phyloP scores from a whole-genome alignment of 2,888 invertebrate genomes.

The Eupithecia inturbata region DNA sequence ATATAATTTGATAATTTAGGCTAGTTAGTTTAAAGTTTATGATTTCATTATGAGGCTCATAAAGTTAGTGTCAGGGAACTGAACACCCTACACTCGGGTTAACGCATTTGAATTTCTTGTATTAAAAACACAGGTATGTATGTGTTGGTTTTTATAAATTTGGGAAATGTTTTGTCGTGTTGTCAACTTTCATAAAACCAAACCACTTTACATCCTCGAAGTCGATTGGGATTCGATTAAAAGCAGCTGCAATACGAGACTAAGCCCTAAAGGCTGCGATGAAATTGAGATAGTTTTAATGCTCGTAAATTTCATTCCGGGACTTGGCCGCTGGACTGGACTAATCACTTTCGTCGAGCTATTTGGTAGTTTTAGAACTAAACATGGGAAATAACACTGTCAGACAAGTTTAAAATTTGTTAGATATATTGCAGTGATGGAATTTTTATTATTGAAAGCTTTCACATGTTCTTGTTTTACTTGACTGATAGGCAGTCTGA shows the following conservation, averaged over 20 bases:
- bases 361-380: slow-evolving; percentile 70
- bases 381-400: slow-evolving; percentile 46
- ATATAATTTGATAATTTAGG: slow-evolving; percentile 41
- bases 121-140: background rate
- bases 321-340: slow-evolving; percentile 69
- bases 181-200: slow-evolving; percentile 56
- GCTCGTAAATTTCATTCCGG: slow-evolving; percentile 79
- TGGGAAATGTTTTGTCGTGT: slow-evolving; percentile 2
- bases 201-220: slow-evolving; percentile 74
- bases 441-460: background rate
- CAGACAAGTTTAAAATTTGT: slow-evolving; percentile 21
- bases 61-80: slow-evolving; percentile 50
- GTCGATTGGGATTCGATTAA: slow-evolving; percentile 81
- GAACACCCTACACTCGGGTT: slow-evolving; percentile 50
- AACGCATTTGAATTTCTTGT: slow-evolving; percentile 60
- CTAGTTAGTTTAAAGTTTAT: slow-evolving; percentile 34
- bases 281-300: slow-evolving; percentile 82
- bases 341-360: slow-evolving; percentile 72
- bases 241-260: slow-evolving; percentile 67
- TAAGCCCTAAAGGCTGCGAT: slow-evolving; percentile 70
- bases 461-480: background rate
- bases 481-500: background rate
- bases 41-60: slow-evolving; percentile 39
- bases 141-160: background rate
- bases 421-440: background rate